Evolutionary conservation across 2,888 invertebrate species (phyloP).

Genomic region (Koerneria pararmatus): DNA sequence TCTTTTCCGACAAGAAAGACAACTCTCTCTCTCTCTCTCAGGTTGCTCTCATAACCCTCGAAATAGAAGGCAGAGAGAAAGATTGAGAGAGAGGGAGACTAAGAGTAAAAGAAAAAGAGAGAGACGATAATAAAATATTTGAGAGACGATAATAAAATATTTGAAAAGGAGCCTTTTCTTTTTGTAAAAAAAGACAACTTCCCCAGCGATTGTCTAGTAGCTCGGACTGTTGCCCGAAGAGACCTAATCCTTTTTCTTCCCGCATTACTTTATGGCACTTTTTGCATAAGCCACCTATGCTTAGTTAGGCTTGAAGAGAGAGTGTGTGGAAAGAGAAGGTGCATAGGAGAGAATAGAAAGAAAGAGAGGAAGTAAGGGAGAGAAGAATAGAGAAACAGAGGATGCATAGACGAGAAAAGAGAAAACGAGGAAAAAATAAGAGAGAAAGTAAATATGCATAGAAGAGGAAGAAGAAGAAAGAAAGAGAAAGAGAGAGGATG

Average conservation of each 20-base stretch:
- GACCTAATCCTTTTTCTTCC: no score
- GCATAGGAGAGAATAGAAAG: conserved; percentile 4
- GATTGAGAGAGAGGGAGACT: conserved; percentile 9
- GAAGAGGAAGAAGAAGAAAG: not conserved
- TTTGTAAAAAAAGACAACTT: no score
- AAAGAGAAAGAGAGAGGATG: conserved; percentile 9
- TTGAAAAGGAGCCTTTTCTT: no score
- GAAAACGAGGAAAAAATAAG: not conserved
- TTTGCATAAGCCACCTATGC: not conserved
- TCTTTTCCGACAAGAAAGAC: no score
- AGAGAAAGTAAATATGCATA: not conserved
- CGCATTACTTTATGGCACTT: no score
- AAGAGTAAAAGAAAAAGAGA: not conserved
- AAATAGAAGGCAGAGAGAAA: conserved; percentile 3
- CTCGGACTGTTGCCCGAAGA: not conserved
- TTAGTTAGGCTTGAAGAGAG: conserved; percentile 7
- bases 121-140: not conserved
- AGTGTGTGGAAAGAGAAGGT: not conserved
- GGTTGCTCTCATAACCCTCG: conserved; percentile 1
- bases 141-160: no score
- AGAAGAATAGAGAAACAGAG: not conserved
- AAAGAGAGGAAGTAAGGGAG: not conserved
- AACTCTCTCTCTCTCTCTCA: conserved; percentile 7
- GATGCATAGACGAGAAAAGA: not conserved
- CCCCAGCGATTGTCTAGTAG: no score